Base-by-base conservation (phyloP, 2,797 vertebrate genomes). In the Monodelphis domestica region DNA sequence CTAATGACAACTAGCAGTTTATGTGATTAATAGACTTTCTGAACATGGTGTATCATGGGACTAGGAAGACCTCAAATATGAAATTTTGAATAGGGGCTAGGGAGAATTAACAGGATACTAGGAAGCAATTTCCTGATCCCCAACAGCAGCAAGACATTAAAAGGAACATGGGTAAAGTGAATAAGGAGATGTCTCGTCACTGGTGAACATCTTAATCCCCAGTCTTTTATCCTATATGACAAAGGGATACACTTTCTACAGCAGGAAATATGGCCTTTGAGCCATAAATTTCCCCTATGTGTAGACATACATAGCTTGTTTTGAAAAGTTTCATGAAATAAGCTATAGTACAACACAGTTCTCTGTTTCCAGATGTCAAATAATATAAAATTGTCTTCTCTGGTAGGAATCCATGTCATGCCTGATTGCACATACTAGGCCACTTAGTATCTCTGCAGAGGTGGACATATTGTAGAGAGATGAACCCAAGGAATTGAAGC, bases 341-440 rank as follows among this genome's bases (percentile, higher is more conserved):
- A 91, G 94, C 84, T 89, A 95, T 93, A 94, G 55, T 15, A 88
- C 33, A 90, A 94, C 54, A 91, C 91, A 95, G 84, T n/a, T 89
- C 90, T 90, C 33, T 91, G 45, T 38, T 78, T 45, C 63, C 17
- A 24, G 15, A 78, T 38, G 38, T 45, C 70, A 78, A n/a, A 63
- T 33, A n/a, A 63, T 63, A n/a, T 9, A 78, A 70, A 70, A 38
- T 11, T 78, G 14, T n/a, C 59, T 63, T 63, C 59, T 12, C 59
- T 63, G 14, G 5, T n/a, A 14, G 59, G 4, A 78, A 78, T n/a
- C n/a, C n/a, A n/a, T n/a, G n/a, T n/a, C n/a, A 52, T 45, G 70
- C 24, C 90, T 87, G 90, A 54, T 54, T 50, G 91, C 54, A 54
- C 33, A 89, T 93, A 78, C 57, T 53, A 70, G 87, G 15, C 88